phyloP scores from a whole-genome alignment of 2,113 vertebrate genomes.

The Sturnus vulgaris region DNA sequence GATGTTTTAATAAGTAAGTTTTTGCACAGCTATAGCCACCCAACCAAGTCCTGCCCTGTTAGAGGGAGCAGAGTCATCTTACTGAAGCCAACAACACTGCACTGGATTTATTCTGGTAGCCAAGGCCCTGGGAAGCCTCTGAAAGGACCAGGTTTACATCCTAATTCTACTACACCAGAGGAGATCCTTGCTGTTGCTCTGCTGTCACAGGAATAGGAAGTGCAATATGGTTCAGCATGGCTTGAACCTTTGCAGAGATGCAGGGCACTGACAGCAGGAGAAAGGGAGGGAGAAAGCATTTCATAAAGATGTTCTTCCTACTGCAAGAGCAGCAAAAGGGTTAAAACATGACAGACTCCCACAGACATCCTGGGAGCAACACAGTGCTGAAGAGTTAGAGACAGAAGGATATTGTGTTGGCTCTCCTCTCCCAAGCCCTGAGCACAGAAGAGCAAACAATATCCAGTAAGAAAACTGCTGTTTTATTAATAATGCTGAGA shows the following conservation, averaged over 20 bases:
- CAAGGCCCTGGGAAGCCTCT: background rate
- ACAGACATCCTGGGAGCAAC: background rate
- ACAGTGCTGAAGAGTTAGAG: background rate
- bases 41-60: background rate
- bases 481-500: conserved; percentile 33
- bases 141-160: background rate
- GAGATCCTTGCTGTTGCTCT: background rate
- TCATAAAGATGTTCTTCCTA: background rate
- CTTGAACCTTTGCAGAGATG: background rate
- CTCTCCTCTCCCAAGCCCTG: background rate
- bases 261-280: background rate
- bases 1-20: conserved; percentile 2
- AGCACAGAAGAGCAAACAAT: background rate
- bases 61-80: background rate
- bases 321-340: background rate
- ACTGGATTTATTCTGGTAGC: background rate
- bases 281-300: background rate
- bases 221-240: background rate
- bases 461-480: background rate
- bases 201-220: background rate
- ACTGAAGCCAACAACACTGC: background rate
- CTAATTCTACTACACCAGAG: background rate
- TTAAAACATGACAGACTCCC: background rate
- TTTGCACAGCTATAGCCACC: background rate
- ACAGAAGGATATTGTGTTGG: background rate